Evolutionary conservation across 2,888 invertebrate species (phyloP), one percentile per base, ranked within the genome.

Genomic region (Idaea straminata): DNA sequence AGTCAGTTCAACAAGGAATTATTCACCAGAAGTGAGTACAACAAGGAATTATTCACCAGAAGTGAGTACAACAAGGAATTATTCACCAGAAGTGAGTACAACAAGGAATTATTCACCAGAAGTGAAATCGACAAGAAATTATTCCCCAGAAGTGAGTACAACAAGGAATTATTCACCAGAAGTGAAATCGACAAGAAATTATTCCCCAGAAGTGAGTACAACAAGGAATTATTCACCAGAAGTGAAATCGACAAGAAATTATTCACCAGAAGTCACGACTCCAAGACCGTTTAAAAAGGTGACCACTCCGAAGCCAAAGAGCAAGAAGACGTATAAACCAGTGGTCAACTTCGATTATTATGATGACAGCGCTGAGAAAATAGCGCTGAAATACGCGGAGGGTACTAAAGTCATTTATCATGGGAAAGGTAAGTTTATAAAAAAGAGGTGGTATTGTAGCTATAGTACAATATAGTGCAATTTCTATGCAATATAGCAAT

Each of bases 301-400:
- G 4, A 58, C 80, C 0, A 83, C 25, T 25, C 25, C 25, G 25
- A 25, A 25, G 25, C 25, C 25, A 1, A 25, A 25, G 25, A 25
- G 80, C 61, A 68, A 72, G 62, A 84, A 77, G 74, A 83, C 82
- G 0, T 83, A 81, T 73, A 82, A 75, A 62, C 91, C 91, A 0
- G 84, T 89, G 3, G 82, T 81, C 25, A 94, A 95, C 77, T 95
- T 96, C 76, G 96, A 96, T 75, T 95, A 95, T 74, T 96, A 96
- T 74, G 96, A 96, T 72, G 95, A 95, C 68, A 94, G 93, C 25
- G 94, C 94, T 66, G 95, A 81, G 81, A 95, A 77, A 82, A 93
- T 80, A 84, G 89, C 84, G 13, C 77, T 82, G 15, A 91, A 90
- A 61, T 91, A 91, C 67, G 79, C 76, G 0, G 94, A 78, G 86